Evolutionary conservation across 2,113 vertebrate species (phyloP).

Genomic region (Microcebus murinus): DNA sequence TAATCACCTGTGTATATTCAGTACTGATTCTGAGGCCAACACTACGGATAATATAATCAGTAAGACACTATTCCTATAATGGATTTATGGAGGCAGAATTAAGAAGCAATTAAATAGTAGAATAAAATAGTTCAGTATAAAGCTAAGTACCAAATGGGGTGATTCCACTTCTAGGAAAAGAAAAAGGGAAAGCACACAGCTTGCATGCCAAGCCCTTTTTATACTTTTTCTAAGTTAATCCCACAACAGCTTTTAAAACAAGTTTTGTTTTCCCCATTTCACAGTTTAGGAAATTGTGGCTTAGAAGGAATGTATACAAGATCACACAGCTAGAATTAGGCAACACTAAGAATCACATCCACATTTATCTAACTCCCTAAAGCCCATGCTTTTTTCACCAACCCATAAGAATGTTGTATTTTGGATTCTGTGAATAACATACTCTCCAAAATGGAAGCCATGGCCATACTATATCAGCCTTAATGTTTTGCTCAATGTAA

Average conservation of each 20-base stretch:
- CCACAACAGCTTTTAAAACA: not conserved
- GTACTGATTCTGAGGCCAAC: not conserved
- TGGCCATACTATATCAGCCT: not conserved
- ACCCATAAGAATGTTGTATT: not conserved
- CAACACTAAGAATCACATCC: conserved; percentile 33
- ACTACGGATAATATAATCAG: not conserved
- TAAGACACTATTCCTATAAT: not conserved
- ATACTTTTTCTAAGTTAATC: not conserved
- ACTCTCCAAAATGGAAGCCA: not conserved
- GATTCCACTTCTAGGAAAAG: not conserved
- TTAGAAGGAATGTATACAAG: not conserved
- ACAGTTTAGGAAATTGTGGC: not conserved
- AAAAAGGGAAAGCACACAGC: not conserved
- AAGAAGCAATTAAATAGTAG: conserved; percentile 9
- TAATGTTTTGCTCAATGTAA: not conserved
- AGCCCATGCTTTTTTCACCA: not conserved
- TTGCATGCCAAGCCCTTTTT: not conserved
- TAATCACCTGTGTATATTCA: not conserved
- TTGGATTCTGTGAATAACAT: not conserved
- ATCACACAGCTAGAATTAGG: not conserved
- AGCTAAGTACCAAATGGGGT: conserved; percentile 20
- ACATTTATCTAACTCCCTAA: not conserved
- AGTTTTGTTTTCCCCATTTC: not conserved
- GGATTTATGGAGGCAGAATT: not conserved
- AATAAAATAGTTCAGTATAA: not conserved